Base-by-base conservation (phyloP, 2,888 invertebrate genomes). In the Cenopis cana region DNA sequence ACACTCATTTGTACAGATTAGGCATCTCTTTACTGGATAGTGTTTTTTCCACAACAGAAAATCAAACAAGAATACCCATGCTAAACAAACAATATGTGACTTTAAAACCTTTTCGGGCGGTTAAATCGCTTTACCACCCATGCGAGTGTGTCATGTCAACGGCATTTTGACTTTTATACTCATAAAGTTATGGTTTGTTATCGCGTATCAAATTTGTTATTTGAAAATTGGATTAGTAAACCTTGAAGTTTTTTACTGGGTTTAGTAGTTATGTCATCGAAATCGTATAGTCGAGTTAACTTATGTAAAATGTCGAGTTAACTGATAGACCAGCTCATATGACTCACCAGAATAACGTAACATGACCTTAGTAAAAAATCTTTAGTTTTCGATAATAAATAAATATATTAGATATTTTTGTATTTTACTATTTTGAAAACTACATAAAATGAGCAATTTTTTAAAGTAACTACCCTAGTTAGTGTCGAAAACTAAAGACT, bases 181-280 rank as follows among this genome's bases (percentile, higher is more conserved):
- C 36, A 33, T 41, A 2, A 1, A 0, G 0, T 54, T 57, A 65
- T 0, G 41, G 20, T 65, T 0, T 11, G 29, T 14, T 24, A 41
- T 24, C 10, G 18, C 54, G 18, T 41, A 10, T 17, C n/a, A 29
- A 10, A 17, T 1, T 12, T 67, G 49, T 46, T 59, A 41, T 52
- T n/a, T 54, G 11, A 10, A 65, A 65, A 69, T 69, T 20, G n/a
- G 59, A 69, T 69, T 65, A 65, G 52, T 12, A 52, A 69, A 64
- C 69, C 64, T 59, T 69, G 59, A 33, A 29, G 29, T 57, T 56
- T 41, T 38, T 29, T 24, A 38, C 18, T 29, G 50, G 57, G 24
- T 64, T 41, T 56, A 33, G 9, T 8, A 5, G 3, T 2, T 33
- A 33, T 33, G 8, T 6, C 33, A 6, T 2, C 5, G 2, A 6